Evolutionary conservation across 2,113 vertebrate species (phyloP), one percentile per base, ranked within the genome.

Genomic region (Poeciliopsis occidentalis): DNA sequence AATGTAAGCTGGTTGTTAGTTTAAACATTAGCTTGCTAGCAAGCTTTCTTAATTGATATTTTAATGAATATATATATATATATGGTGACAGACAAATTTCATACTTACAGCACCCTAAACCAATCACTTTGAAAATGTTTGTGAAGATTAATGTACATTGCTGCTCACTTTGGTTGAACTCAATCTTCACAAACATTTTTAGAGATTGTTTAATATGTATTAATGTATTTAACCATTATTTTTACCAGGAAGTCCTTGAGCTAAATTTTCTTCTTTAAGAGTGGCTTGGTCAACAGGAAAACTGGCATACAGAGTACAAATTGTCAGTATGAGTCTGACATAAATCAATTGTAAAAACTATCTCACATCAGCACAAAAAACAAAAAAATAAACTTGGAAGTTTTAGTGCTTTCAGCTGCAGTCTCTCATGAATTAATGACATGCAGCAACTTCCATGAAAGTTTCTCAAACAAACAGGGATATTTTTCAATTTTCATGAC

Each of bases 371-470:
- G 31, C 19, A 22, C 75, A 47, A 7, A 62, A 24, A 77, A 44
- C 67, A 71, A 31, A 69, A 69, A 0, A 12, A 15, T 24, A 47
- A 51, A 54, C 24, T 2, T 0, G 11, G 32, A 41, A 7, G 31
- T 71, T 73, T 69, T 66, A 80, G 73, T 60, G 61, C 30, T 39
- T 37, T 7, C 67, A 87, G 81, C 83, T 82, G 79, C 71, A 73
- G 61, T 37, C 37, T 71, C 1, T 1, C 76, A 73, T 67, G 54
- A 54, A 76, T 80, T 54, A 80, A 34, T 64, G 69, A 17, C 24
- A 75, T n/a, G 26, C 70, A 79, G 31, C 60, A 69, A 61, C 34
- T 80, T 80, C 61, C 69, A 41, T 19, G 34, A 73, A 27, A 76
- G 63, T 27, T 66, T 74, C 30, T 79, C 60, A 60, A 80, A 71